A percentile compares a stretch with the other conserved stretches of the same genome.
phyloP scores from a whole-genome alignment of 2,797 vertebrate species.

The Acomys russatus region DNA sequence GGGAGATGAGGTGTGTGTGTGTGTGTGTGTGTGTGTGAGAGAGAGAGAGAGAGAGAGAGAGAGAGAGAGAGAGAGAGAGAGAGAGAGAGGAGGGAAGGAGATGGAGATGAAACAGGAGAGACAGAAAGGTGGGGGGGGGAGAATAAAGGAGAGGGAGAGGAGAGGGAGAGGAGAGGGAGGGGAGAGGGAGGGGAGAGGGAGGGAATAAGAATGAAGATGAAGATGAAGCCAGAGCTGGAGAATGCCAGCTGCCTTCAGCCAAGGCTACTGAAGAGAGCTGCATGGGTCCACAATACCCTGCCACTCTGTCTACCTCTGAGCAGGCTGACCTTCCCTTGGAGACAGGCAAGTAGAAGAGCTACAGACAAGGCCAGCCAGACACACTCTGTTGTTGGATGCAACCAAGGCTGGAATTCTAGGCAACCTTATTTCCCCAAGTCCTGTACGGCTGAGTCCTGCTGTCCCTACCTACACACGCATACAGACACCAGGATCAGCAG shows the following conservation, averaged over 20 bases:
- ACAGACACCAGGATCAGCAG: not conserved
- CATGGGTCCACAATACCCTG: not conserved
- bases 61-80: too few relatives aligned
- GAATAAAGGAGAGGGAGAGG: not conserved
- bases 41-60: not conserved
- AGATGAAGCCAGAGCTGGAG: not conserved
- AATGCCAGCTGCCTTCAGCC: not conserved
- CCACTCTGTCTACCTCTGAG: not conserved
- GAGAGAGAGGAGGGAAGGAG: too few relatives aligned
- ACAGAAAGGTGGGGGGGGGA: rapidly evolving
- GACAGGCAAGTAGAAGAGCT: not conserved
- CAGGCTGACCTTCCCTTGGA: not conserved
- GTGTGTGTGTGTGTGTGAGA: too few relatives aligned
- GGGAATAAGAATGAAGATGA: not conserved
- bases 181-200: not conserved
- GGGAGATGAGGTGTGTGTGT: not conserved
- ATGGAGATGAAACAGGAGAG: too few relatives aligned
- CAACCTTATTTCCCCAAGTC: not conserved
- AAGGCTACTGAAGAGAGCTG: not conserved
- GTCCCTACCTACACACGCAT: not conserved
- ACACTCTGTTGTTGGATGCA: not conserved
- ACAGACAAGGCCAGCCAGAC: not conserved
- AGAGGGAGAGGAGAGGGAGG: not conserved
- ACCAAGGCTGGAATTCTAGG: not conserved
- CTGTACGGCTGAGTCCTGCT: not conserved